Conservation (phyloP, 2,113 vertebrate species). For the Rhinichthys klamathensis region DNA sequence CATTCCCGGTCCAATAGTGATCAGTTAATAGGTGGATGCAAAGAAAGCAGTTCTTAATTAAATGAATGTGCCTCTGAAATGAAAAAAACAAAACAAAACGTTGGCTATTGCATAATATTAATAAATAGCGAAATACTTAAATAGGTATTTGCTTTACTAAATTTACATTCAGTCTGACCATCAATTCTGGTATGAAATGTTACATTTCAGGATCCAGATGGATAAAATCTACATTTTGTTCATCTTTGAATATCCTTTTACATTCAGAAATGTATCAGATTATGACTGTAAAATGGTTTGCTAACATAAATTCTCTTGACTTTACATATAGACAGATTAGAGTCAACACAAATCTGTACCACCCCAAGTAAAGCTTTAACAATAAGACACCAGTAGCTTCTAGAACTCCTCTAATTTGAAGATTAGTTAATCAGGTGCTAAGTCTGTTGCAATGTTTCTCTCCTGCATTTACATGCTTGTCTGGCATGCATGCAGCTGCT, state of each 20-base stretch:
- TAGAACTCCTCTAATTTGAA: constrained; percentile 10
- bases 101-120: neutral
- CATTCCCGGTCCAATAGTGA: neutral
- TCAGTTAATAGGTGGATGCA: neutral
- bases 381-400: neutral
- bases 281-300: neutral
- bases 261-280: neutral
- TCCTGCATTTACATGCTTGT: constrained; percentile 33
- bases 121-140: neutral
- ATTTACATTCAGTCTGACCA: neutral
- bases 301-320: neutral
- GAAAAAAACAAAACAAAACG: too few relatives aligned
- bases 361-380: neutral
- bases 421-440: constrained; percentile 9
- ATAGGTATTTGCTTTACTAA: neutral
- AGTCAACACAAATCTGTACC: neutral
- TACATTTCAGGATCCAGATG: neutral
- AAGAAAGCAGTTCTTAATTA: neutral
- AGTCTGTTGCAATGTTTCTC: constrained; percentile 35
- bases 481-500: constrained; percentile 50
- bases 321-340: constrained; percentile 6
- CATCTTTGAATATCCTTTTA: neutral
- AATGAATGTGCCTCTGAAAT: neutral
- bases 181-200: neutral
- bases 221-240: neutral